Percentiles rank a stretch among this genome's conserved stretches.
phyloP scores from a whole-genome alignment of 2,797 vertebrate genomes.

The Acipenser oxyrinchus region DNA sequence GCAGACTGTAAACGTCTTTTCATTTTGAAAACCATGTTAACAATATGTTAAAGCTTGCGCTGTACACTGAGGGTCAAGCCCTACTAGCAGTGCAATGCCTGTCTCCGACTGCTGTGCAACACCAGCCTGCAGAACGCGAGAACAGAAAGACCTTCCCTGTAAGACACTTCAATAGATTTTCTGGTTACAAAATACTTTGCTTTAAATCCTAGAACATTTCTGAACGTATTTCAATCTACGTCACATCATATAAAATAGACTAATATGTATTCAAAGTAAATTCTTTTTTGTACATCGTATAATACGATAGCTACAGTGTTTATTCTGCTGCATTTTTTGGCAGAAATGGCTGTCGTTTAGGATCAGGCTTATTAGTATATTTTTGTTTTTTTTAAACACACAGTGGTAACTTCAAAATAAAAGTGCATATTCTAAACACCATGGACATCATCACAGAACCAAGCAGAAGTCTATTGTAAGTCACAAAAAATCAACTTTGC shows the following conservation, averaged over 20 bases:
- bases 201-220: conserved; percentile 61
- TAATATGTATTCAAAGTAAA: conserved; percentile 49
- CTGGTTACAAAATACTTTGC: conserved; percentile 63
- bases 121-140: conserved; percentile 41
- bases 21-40: conserved; percentile 57
- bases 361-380: conserved; percentile 27
- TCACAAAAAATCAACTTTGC: conserved; percentile 27
- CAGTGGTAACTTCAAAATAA: conserved; percentile 11
- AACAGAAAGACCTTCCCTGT: conserved; percentile 47
- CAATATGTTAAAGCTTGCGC: conserved; percentile 63
- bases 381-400: conserved; percentile 20
- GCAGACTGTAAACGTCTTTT: conserved; percentile 55
- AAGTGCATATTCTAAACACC: conserved; percentile 21
- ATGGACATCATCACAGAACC: conserved; percentile 22
- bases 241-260: conserved; percentile 67
- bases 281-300: conserved; percentile 53
- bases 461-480: conserved; percentile 28
- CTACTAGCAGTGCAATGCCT: conserved; percentile 25
- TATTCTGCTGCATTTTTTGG: conserved; percentile 50
- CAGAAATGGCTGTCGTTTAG: conserved; percentile 46
- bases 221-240: conserved; percentile 48
- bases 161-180: conserved; percentile 66
- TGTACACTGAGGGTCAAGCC: conserved; percentile 48
- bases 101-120: conserved; percentile 50
- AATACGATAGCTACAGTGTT: conserved; percentile 54